Evolutionary conservation across 2,888 invertebrate species (phyloP).

Genomic region (Acrobasis consociella): DNA sequence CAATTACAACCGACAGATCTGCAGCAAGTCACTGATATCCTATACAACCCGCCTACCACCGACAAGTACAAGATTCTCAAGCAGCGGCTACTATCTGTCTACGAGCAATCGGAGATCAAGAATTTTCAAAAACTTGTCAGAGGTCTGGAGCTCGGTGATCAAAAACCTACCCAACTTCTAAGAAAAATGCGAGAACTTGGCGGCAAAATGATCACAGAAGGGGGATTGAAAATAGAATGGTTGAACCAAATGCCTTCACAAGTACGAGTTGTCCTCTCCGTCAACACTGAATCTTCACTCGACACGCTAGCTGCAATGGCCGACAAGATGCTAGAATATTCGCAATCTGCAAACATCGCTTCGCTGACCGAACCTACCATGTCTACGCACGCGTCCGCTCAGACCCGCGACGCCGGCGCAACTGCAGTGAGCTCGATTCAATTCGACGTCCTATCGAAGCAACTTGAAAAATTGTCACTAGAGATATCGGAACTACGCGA

Average conservation of each 20-base stretch:
- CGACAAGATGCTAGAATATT: slow-evolving; percentile 21
- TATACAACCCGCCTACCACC: slow-evolving; percentile 20
- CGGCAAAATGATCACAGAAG: slow-evolving; percentile 20
- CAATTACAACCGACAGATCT: slow-evolving; percentile 26
- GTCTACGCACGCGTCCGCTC: no score
- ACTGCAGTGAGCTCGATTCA: not conserved
- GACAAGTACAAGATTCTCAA: not conserved
- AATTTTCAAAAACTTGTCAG: slow-evolving; percentile 23
- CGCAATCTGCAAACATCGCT: slow-evolving; percentile 13
- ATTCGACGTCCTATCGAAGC: slow-evolving; percentile 3
- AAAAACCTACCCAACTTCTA: slow-evolving; percentile 20
- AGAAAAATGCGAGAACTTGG: slow-evolving; percentile 19
- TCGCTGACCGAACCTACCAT: not conserved
- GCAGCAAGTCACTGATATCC: slow-evolving; percentile 27
- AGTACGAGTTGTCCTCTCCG: slow-evolving; percentile 22
- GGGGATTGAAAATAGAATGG: slow-evolving; percentile 21
- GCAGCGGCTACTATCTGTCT: slow-evolving; percentile 5
- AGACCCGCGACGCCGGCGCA: no score
- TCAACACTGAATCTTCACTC: slow-evolving; percentile 20
- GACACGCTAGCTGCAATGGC: slow-evolving; percentile 25
- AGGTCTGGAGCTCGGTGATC: slow-evolving; percentile 25
- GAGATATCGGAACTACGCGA: slow-evolving; percentile 19
- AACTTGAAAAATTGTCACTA: slow-evolving; percentile 14
- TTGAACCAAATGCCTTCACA: not conserved
- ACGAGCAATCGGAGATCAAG: slow-evolving; percentile 12